These are phyloP conservation scores for Morone chrysops DNA, from an alignment of 2,113 vertebrate species.

Conservation along the genomic window DNA sequence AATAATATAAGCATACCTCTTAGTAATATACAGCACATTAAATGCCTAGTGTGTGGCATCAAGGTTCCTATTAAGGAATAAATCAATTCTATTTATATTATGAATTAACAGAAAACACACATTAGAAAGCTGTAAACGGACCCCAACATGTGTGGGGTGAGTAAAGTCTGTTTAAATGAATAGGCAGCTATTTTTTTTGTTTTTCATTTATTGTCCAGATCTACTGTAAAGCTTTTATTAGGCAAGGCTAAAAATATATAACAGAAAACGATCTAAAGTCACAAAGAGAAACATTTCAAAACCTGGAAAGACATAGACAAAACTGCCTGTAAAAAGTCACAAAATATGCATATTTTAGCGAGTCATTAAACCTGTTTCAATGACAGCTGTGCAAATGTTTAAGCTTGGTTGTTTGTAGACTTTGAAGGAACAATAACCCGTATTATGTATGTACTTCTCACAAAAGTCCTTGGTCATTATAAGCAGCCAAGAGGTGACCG, in stretches of 20 bases:
- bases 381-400: conserved; percentile 40
- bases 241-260: background rate
- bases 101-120: conserved; percentile 19
- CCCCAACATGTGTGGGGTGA: background rate
- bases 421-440: conserved; percentile 22
- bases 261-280: background rate
- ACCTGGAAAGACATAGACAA: background rate
- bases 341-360: conserved; percentile 26
- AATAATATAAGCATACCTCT: conserved; percentile 61
- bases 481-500: conserved; percentile 17
- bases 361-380: conserved; percentile 1
- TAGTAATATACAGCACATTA: conserved; percentile 44
- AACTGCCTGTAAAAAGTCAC: conserved; percentile 17
- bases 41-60: conserved; percentile 40
- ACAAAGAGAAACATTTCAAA: conserved; percentile 28
- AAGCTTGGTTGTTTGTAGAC: conserved; percentile 15
- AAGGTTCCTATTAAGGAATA: conserved; percentile 36
- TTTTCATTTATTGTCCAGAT: conserved; percentile 45
- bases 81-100: conserved; percentile 44
- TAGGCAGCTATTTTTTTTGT: conserved; percentile 36
- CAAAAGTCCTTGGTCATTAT: conserved; percentile 2
- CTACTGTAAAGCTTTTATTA: conserved; percentile 47
- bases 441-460: conserved; percentile 21
- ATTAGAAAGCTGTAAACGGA: conserved; percentile 29
- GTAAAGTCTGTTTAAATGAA: conserved; percentile 10